Evolutionary conservation across 2,113 vertebrate species (phyloP).

Genomic region (Megaceryle torquata): DNA sequence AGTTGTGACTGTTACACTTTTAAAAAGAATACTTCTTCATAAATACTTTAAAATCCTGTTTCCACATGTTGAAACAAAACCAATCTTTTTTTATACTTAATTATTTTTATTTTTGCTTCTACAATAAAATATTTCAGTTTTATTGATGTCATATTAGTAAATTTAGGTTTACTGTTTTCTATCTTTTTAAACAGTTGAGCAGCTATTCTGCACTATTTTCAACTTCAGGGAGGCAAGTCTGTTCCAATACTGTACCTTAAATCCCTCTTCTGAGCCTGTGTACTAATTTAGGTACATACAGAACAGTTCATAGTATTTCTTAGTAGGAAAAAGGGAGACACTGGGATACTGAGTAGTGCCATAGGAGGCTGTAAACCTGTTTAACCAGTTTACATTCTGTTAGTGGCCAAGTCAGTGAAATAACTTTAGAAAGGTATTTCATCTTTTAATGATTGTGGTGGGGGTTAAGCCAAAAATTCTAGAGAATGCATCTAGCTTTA

Average conservation of each 20-base stretch:
- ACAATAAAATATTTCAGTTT: background rate
- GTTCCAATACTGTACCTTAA: background rate
- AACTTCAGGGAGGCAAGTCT: background rate
- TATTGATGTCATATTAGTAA: background rate
- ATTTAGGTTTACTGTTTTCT: background rate
- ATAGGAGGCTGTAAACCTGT: conserved; percentile 17
- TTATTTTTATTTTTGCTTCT: background rate
- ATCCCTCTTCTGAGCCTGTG: background rate
- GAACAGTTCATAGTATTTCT: background rate
- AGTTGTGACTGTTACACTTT: background rate
- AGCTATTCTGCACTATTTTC: background rate
- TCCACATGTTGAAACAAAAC: background rate
- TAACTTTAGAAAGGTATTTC: background rate
- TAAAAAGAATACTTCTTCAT: background rate
- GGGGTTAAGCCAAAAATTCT: background rate
- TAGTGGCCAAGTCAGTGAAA: background rate
- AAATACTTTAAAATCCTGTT: background rate
- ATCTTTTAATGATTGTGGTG: background rate
- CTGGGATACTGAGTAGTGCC: background rate
- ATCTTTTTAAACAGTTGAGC: background rate
- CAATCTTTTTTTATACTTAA: no score
- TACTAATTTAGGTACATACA: background rate
- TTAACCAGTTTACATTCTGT: background rate
- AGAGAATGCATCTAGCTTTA: background rate
- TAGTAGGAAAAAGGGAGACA: background rate